These are phyloP conservation scores for Pristionchus fissidentatus DNA, from an alignment of 2,888 invertebrate species.

Conservation along the genomic window DNA sequence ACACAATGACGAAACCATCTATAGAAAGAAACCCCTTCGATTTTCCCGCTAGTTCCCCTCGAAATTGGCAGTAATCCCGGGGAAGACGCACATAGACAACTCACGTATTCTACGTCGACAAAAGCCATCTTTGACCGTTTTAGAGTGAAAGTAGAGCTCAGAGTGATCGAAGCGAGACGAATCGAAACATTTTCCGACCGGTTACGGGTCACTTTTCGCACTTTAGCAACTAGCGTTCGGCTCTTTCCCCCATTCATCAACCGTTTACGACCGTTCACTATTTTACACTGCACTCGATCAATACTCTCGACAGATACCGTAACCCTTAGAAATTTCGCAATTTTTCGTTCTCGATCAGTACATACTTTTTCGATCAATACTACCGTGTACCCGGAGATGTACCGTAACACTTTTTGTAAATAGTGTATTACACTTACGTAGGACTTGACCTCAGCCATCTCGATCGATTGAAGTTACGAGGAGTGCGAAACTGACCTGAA, in stretches of 20 bases:
- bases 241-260: neutral
- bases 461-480: conserved; percentile 47
- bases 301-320: conserved; percentile 36
- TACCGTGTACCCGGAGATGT: neutral
- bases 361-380: neutral
- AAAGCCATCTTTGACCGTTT: neutral
- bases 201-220: neutral
- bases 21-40: too few relatives aligned
- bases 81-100: too few relatives aligned
- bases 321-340: too few relatives aligned
- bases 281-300: neutral
- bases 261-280: conserved; percentile 15
- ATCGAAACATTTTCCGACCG: neutral
- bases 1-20: too few relatives aligned
- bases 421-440: conserved; percentile 57
- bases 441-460: conserved; percentile 63
- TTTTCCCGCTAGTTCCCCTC: too few relatives aligned
- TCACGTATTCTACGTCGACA: conserved; percentile 15
- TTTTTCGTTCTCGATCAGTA: too few relatives aligned
- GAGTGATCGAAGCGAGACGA: neutral
- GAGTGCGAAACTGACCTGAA: conserved; percentile 16
- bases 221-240: too few relatives aligned
- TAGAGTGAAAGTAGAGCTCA: neutral
- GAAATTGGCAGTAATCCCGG: too few relatives aligned
- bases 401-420: too few relatives aligned